Conservation (phyloP, 2,113 vertebrate genomes). For the Papio anubis region DNA sequence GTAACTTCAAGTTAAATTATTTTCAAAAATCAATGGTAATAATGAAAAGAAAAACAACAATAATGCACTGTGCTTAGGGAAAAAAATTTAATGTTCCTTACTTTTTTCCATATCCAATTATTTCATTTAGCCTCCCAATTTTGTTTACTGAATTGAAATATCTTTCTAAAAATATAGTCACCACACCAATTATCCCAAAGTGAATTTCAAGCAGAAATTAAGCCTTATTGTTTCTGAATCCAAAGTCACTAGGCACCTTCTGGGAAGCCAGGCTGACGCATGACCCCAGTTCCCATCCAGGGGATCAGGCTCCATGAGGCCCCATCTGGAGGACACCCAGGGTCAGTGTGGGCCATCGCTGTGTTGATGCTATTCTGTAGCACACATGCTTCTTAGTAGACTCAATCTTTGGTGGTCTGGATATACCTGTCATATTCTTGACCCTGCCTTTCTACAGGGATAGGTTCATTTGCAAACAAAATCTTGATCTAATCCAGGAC, state of each 20-base stretch:
- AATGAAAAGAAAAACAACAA: background rate
- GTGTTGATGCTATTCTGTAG: background rate
- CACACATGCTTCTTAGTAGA: background rate
- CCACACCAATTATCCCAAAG: background rate
- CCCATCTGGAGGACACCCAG: background rate
- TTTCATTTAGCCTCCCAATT: background rate
- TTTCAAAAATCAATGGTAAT: background rate
- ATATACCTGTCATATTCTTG: background rate
- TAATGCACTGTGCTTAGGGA: background rate
- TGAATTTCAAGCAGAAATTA: background rate
- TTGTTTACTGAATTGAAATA: slow-evolving; percentile 25
- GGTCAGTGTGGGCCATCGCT: background rate
- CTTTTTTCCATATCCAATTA: background rate
- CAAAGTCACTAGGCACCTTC: background rate
- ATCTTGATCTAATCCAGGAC: background rate
- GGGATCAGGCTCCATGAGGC: background rate
- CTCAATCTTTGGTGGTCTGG: background rate
- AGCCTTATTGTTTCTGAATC: background rate
- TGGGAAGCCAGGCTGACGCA: background rate
- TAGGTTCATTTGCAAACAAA: background rate
- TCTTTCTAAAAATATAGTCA: slow-evolving; percentile 10
- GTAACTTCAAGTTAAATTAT: background rate
- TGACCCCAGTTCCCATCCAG: background rate
- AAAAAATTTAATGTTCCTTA: background rate
- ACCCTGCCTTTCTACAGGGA: background rate